These are phyloP conservation scores for Chaetura pelagica DNA, from an alignment of 2,113 vertebrate genomes.

Conservation along the genomic window DNA sequence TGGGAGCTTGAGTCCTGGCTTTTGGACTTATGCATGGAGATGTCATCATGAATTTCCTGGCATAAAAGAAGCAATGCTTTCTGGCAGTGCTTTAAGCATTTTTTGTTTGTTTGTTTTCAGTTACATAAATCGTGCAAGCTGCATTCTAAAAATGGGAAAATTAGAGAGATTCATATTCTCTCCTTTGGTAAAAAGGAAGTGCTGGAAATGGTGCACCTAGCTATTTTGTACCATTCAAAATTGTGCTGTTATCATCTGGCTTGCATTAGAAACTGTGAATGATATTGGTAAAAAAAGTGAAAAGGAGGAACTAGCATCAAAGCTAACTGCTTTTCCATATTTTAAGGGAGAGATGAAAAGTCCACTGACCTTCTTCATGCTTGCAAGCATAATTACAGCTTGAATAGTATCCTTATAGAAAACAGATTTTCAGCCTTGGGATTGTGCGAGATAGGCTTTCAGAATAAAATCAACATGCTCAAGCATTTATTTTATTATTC, in stretches of 20 bases:
- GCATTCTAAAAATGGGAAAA: neutral
- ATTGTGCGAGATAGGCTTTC: neutral
- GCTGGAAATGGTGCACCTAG: neutral
- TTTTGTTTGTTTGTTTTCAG: neutral
- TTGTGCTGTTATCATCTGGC: neutral
- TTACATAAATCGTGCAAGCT: neutral
- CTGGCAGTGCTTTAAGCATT: neutral
- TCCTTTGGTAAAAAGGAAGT: neutral
- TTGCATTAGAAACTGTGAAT: neutral
- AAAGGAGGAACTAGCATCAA: neutral
- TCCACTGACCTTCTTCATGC: neutral
- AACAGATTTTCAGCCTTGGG: neutral
- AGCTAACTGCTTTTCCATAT: neutral
- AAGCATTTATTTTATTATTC: neutral
- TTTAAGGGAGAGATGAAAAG: neutral
- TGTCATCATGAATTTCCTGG: neutral
- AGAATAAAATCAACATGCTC: neutral
- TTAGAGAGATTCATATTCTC: neutral
- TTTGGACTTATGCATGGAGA: neutral
- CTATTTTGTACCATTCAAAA: neutral
- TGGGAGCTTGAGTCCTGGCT: neutral
- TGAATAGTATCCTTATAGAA: neutral
- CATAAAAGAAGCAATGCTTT: neutral
- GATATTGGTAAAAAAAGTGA: neutral
- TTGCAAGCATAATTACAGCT: constrained; percentile 2